Percentiles rank a stretch among this genome's conserved stretches.
Evolutionary conservation across 2,888 invertebrate species (phyloP).

Genomic region (Callosobruchus maculatus): DNA sequence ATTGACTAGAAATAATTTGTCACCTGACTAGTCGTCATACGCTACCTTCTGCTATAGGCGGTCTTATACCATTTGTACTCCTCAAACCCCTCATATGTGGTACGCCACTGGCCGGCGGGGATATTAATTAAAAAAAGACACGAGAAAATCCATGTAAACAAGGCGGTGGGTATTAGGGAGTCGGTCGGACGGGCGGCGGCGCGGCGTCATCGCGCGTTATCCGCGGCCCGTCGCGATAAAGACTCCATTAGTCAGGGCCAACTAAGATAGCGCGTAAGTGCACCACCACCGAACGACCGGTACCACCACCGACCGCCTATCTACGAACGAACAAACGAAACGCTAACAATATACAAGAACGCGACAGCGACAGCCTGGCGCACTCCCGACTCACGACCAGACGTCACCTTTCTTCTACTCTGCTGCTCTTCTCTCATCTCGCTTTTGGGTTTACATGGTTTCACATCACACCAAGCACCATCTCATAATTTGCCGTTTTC

Average conservation of each 20-base stretch:
- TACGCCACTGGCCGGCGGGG: background rate
- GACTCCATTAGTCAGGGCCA: constrained; percentile 45
- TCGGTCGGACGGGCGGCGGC: constrained; percentile 21
- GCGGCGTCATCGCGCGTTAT: constrained; percentile 31
- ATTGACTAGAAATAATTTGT: no score
- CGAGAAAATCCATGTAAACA: constrained; percentile 28
- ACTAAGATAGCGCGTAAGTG: constrained; percentile 44
- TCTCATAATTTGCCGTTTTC: no score
- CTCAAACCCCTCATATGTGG: no score
- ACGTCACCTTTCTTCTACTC: no score
- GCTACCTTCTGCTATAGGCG: no score
- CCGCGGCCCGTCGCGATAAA: constrained; percentile 39
- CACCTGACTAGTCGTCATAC: no score
- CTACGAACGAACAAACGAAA: background rate
- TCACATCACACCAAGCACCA: no score
- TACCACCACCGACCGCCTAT: background rate
- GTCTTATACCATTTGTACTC: no score
- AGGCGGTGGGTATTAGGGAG: constrained; percentile 36
- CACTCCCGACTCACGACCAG: background rate
- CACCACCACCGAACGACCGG: no score
- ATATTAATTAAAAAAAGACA: constrained; percentile 29
- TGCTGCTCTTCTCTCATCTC: no score
- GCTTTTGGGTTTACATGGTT: no score
- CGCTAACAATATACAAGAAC: constrained; percentile 30
- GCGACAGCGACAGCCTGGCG: constrained; percentile 37